Conservation (phyloP, 2,797 vertebrate species). For the Podarcis siculus region DNA sequence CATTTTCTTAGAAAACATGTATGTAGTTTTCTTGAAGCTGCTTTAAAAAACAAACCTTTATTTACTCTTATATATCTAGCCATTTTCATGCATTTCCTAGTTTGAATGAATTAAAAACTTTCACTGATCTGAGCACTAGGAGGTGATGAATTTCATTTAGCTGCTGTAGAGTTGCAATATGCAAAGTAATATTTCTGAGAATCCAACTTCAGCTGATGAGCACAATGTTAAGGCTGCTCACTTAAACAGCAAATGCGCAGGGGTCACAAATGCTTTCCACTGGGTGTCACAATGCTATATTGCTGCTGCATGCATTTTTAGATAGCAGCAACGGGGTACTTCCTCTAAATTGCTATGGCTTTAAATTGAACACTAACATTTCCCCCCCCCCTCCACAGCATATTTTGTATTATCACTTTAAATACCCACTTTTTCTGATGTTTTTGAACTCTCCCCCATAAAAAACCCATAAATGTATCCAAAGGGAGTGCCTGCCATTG, state of each 20-base stretch:
- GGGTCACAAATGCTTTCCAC: slow-evolving; percentile 55
- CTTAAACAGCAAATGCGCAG: slow-evolving; percentile 24
- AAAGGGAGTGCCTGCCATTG: background rate
- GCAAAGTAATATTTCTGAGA: slow-evolving; percentile 56
- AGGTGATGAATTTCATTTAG: slow-evolving; percentile 38
- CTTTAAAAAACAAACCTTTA: slow-evolving; percentile 39
- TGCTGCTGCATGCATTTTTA: slow-evolving; percentile 18
- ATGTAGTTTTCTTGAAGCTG: slow-evolving; percentile 48
- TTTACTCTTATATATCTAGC: background rate
- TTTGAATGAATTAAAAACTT: slow-evolving; percentile 5
- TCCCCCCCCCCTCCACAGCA: slow-evolving; percentile 32
- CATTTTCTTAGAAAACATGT: slow-evolving; percentile 63
- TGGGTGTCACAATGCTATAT: slow-evolving; percentile 30
- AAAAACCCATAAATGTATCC: slow-evolving; percentile 14
- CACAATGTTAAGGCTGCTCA: slow-evolving; percentile 51
- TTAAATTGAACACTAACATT: slow-evolving; percentile 76
- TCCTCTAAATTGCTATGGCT: slow-evolving; percentile 50
- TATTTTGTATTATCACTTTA: slow-evolving; percentile 62
- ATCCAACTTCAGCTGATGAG: slow-evolving; percentile 11
- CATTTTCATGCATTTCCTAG: slow-evolving; percentile 39
- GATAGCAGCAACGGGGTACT: slow-evolving; percentile 11
- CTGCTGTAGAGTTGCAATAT: slow-evolving; percentile 71
- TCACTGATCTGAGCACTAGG: slow-evolving; percentile 33
- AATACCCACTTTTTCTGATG: slow-evolving; percentile 43
- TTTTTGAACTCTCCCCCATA: slow-evolving; percentile 67